Base-by-base conservation (phyloP, 2,797 vertebrate genomes). In the Rallus crepitans region DNA sequence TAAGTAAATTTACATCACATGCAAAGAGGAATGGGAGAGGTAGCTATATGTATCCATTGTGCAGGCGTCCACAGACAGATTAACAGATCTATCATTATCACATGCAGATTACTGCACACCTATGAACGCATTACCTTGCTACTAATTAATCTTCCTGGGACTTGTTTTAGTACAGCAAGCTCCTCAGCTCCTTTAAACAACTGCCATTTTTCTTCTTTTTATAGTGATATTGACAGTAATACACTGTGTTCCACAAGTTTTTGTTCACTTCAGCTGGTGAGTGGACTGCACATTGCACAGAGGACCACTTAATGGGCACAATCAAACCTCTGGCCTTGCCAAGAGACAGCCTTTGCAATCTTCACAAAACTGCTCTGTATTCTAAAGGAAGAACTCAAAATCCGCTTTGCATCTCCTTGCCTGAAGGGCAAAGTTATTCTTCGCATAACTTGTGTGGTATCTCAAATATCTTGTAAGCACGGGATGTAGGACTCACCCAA, bases 301-400 rank as follows among this genome's bases (percentile, higher is more conserved):
- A 94, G 79, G 79, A 79, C 70, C 73, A 65, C 10, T 18, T 8
- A 64, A 80, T 0, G 10, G 86, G 92, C 72, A 88, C 53, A 91
- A 91, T 37, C 42, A 89, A 86, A 75, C 66, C 84, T 78, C 68
- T 57, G 65, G 59, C 78, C 70, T 33, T 91, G 57, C 61, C 39
- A 79, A 96, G 95, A 63, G 77, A 16, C 75, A 84, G 82, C 80
- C 82, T 94, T 83, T 91, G 77, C 84, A 93, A 95, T 79, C n/a
- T 71, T 81, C 72, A 66, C 76, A 68, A 9, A 3, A 35, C 82
- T 71, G 48, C 20, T 85, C 90, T 76, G 86, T 12, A 18, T 66
- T 66, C 77, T 64, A 89, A 82, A 89, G 52, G 60, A 89, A 91
- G 47, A 82, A 83, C 52, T 33, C 18, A 35, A 69, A 90, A 75